phyloP scores from a whole-genome alignment of 2,113 vertebrate species.

The Varanus salvator region DNA sequence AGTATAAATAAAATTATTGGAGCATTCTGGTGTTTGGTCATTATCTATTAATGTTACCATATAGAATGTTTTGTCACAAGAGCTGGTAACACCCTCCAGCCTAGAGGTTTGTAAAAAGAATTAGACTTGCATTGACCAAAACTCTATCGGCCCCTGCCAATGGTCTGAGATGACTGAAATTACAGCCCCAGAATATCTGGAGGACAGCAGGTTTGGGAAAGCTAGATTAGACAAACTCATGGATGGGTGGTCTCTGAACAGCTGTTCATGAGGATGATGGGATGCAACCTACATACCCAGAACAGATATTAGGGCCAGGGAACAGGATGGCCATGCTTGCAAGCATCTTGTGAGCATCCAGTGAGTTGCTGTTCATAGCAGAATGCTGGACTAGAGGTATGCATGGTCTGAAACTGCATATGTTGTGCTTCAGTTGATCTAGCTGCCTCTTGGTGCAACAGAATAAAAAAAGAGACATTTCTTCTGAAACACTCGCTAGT shows the following conservation, averaged over 20 bases:
- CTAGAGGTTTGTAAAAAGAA: not conserved
- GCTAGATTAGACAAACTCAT: not conserved
- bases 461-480: not conserved
- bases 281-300: not conserved
- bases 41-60: not conserved
- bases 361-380: not conserved
- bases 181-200: not conserved
- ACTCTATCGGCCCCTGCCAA: not conserved
- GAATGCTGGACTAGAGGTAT: not conserved
- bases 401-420: not conserved
- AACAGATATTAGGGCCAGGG: not conserved
- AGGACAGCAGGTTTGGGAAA: not conserved
- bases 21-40: not conserved
- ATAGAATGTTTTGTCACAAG: not conserved
- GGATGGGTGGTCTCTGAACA: not conserved
- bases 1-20: constrained; percentile 12
- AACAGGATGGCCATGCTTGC: not conserved
- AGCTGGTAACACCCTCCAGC: not conserved
- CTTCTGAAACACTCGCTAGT: not conserved
- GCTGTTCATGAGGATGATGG: no score
- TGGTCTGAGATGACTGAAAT: not conserved
- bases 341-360: not conserved
- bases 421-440: not conserved
- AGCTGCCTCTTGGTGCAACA: not conserved
- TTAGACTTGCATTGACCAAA: not conserved